Evolutionary conservation across 1,140 invertebrate species (phyloP).

Genomic region (Heliothis subflexa): DNA sequence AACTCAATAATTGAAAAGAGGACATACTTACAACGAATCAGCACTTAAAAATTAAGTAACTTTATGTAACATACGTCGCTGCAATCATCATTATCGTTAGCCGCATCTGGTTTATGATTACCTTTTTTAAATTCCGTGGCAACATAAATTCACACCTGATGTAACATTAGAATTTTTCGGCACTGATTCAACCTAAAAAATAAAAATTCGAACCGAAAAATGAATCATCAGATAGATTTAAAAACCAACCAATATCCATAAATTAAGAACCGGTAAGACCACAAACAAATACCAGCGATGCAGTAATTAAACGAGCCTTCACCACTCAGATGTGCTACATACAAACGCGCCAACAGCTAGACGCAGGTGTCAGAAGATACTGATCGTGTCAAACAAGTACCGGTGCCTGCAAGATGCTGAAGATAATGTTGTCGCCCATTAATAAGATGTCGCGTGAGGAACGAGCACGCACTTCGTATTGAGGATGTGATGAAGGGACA

Average conservation of each 20-base stretch:
- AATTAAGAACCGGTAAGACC: background rate
- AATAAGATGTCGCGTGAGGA: slow-evolving; percentile 53
- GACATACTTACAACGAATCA: background rate
- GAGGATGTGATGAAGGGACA: slow-evolving; percentile 27
- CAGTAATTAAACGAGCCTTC: slow-evolving; percentile 25
- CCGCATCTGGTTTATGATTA: background rate
- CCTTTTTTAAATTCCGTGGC: background rate
- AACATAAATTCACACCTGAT: no score
- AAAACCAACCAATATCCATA: slow-evolving; percentile 1
- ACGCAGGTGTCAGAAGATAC: slow-evolving; percentile 44
- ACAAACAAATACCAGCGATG: slow-evolving; percentile 10
- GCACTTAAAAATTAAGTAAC: background rate
- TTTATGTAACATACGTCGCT: background rate
- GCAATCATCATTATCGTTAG: background rate
- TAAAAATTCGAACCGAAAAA: no score
- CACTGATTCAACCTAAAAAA: no score
- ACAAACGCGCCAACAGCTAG: slow-evolving; percentile 23
- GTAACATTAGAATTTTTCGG: no score
- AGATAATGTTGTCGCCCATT: slow-evolving; percentile 56
- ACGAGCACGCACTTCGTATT: slow-evolving; percentile 31
- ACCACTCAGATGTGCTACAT: slow-evolving; percentile 26
- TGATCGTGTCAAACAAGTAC: slow-evolving; percentile 40
- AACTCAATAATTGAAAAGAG: background rate
- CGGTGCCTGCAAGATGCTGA: slow-evolving; percentile 45
- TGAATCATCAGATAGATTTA: background rate